A percentile compares a stretch with the other conserved stretches of the same genome.
Conservation (phyloP, 2,797 vertebrate genomes). For the Chloroceryle amazona region DNA sequence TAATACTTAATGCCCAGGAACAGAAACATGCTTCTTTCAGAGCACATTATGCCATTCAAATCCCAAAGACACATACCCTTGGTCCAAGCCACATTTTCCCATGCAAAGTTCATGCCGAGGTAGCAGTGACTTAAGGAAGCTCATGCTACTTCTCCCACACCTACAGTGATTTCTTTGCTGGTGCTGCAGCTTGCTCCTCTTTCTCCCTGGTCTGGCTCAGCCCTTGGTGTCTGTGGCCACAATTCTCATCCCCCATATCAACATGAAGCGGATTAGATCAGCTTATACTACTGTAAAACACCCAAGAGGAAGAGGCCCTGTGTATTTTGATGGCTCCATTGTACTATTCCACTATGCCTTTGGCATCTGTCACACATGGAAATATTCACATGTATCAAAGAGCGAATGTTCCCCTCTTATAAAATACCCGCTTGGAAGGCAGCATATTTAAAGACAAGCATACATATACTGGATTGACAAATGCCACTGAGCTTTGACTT, state of each 20-base stretch:
- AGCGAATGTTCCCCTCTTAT: neutral
- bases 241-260: accelerated
- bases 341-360: neutral
- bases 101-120: accelerated
- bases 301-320: neutral
- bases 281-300: neutral
- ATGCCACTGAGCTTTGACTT: neutral
- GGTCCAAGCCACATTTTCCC: neutral
- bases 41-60: accelerated
- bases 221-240: neutral
- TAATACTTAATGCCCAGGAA: neutral
- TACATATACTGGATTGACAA: neutral
- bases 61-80: neutral
- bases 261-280: neutral
- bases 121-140: accelerated
- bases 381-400: neutral
- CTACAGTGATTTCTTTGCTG: neutral
- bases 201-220: neutral
- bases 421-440: neutral
- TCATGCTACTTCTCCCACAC: neutral
- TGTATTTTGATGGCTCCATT: neutral
- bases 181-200: neutral
- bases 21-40: neutral
- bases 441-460: neutral
- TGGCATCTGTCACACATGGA: neutral